A percentile compares a stretch with the other conserved stretches of the same genome.
Conservation (phyloP, 2,797 vertebrate genomes). For the Labroides dimidiatus region DNA sequence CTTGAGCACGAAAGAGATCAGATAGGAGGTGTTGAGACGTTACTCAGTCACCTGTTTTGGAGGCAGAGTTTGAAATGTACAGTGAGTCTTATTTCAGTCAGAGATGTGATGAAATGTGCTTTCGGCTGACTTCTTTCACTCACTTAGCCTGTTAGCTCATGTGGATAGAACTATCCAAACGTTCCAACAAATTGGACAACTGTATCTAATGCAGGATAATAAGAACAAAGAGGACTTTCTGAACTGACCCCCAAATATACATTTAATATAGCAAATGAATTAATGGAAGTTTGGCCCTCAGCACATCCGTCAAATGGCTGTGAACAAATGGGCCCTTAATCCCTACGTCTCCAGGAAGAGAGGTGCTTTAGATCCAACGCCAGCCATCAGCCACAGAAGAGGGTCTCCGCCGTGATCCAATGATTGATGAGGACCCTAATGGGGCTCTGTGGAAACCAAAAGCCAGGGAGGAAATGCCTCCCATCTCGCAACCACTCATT, state of each 20-base stretch:
- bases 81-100: too few relatives aligned
- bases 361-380: conserved; percentile 40
- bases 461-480: conserved; percentile 68
- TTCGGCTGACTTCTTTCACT: too few relatives aligned
- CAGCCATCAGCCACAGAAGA: conserved; percentile 48
- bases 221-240: not conserved
- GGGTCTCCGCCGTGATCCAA: conserved; percentile 52
- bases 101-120: too few relatives aligned
- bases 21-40: too few relatives aligned
- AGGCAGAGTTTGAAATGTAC: too few relatives aligned
- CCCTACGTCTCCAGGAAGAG: conserved; percentile 52
- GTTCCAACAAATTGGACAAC: not conserved
- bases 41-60: too few relatives aligned
- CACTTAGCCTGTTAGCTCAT: too few relatives aligned
- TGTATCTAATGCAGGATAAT: not conserved
- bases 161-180: too few relatives aligned
- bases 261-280: not conserved
- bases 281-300: conserved; percentile 12
- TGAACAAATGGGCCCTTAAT: conserved; percentile 43
- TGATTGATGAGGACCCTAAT: conserved; percentile 72
- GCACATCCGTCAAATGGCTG: conserved; percentile 17
- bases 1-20: too few relatives aligned
- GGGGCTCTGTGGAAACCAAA: conserved; percentile 48
- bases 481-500: conserved; percentile 64
- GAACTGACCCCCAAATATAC: not conserved